Conservation (phyloP, 1,140 invertebrate genomes). For the Ceratina calcarata region DNA sequence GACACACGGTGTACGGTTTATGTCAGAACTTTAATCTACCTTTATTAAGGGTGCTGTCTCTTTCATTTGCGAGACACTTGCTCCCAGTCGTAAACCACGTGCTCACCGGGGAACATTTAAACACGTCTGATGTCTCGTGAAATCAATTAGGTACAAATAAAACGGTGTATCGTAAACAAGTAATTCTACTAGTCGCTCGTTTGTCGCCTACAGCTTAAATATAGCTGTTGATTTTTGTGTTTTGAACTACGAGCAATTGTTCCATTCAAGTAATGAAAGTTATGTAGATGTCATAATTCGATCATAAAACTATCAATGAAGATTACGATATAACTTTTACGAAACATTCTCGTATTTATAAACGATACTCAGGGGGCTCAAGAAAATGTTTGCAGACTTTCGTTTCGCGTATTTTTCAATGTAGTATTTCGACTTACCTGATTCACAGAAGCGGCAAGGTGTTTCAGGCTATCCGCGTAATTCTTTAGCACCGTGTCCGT, state of each 20-base stretch:
- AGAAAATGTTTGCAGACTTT: neutral
- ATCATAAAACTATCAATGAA: no score
- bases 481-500: conserved; percentile 85
- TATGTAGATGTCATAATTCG: no score
- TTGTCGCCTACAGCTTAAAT: no score
- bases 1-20: conserved; percentile 12
- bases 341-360: no score
- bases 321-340: no score
- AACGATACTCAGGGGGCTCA: no score
- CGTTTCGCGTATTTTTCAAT: neutral
- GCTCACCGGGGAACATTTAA: conserved; percentile 17
- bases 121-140: conserved; percentile 37
- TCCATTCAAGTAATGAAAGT: no score
- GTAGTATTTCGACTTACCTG: conserved; percentile 77
- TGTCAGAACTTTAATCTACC: conserved; percentile 40
- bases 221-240: no score
- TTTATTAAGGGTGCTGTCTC: conserved; percentile 44
- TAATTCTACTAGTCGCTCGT: conserved; percentile 12
- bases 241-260: no score
- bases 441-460: conserved; percentile 84
- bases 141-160: conserved; percentile 50
- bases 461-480: conserved; percentile 85
- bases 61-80: conserved; percentile 43
- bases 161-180: conserved; percentile 27
- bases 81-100: conserved; percentile 40